Evolutionary conservation across 2,113 vertebrate species (phyloP), one percentile per base, ranked within the genome.

Genomic region (Cynoglossus semilaevis): DNA sequence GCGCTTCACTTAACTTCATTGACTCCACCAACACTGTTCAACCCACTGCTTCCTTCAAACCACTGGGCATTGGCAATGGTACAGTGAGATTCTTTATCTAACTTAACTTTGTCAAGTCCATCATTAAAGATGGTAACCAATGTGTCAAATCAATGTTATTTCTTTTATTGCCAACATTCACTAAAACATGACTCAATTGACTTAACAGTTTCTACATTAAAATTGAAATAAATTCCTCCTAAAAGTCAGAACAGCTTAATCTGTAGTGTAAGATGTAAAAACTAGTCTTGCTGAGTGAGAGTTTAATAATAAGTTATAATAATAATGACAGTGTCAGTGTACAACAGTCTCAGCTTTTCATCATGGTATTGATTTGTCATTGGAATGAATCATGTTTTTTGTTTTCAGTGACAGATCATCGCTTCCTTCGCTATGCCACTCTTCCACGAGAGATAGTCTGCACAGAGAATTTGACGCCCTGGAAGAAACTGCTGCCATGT

Each of bases 401-500:
- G 17, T 38, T 35, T 71, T 60, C 13, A 99, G 97, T 80, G 54
- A 96, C 95, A 0, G 92, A 98, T 45, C 95, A 95, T 67, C 84
- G 71, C 6, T 94, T 97, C 59, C 90, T 99, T 37, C 92, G 97
- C 35, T 99, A 99, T 0, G 94, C 97, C 0, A 93, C 93, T 51
- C 86, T 99, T 68, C 97, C 97, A 0, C 87, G 96, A 51, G 97
- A 99, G 82, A 94, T 98, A 0, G 96, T 99, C 54, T 99, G 96
- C 87, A 99, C 97, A 0, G 96, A 99, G 85, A 99, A 99, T 87
- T 91, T 99, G 85, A 99, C 97, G 0, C 97, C 97, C 0, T 99
- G 97, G 97, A 99, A 99, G 86, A 99, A 99, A 63, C 93, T 99
- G 55, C 82, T 99, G 51, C 95, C 97, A 0, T 99, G 96, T 74